Evolutionary conservation across 2,797 vertebrate species (phyloP), one percentile per base, ranked within the genome.

Genomic region (Fistularia commersonii): DNA sequence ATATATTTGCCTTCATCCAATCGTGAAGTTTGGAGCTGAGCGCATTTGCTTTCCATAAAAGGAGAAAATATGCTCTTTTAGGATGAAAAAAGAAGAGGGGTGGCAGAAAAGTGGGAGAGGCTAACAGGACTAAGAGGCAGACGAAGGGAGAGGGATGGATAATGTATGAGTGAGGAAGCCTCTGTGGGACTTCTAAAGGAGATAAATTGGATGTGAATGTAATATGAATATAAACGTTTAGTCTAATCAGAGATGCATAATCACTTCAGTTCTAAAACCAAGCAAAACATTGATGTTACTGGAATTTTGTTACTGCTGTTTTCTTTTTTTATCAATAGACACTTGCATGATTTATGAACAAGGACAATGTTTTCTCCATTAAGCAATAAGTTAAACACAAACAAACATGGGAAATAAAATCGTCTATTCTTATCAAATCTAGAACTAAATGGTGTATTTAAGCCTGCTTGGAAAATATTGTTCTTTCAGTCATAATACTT

Each of bases 31-130:
- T 80, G 54, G 47, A 71, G 60, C 79, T 11, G 61, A 74, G 77
- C 69, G 56, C 72, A 74, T 74, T 68, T 66, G 77, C 51, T 70
- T 82, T 86, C 86, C 89, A 88, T 92, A 90, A 89, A 91, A 88
- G 90, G 89, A 88, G 74, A 91, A 88, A 90, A 84, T 89, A 89
- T 88, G 86, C 80, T 81, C 74, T 79, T 88, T 86, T 79, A 71
- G 49, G 52, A 48, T 47, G 38, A 56, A 75, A 83, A 82, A 67
- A 67, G 61, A 55, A 68, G 63, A 79, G 64, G 55, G 73, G 77
- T 78, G 72, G 76, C 68, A 77, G 59, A 68, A 74, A 76, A 74
- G 75, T 58, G 74, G 73, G 71, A 80, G 66, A 51, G 79, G 67
- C 64, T 52, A 72, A 62, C 37, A 54, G 51, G 66, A 74, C 65